Conservation (phyloP, 2,113 vertebrate species). For the Stegastes partitus region DNA sequence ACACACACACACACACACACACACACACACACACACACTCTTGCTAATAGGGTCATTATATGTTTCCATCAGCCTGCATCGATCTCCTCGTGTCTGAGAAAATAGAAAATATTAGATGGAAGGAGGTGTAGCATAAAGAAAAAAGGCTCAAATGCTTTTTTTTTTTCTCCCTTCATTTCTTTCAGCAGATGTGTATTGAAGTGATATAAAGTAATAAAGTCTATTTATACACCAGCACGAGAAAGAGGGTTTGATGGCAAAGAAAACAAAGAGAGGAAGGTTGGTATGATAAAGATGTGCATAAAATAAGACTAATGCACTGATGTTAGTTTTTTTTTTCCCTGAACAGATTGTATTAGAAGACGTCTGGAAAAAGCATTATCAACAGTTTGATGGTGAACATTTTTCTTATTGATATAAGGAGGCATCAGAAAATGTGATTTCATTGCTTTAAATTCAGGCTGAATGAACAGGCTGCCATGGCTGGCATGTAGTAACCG, state of each 20-base stretch:
- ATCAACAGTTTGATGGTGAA: slow-evolving; percentile 16
- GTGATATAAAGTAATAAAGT: neutral
- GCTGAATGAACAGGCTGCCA: slow-evolving; percentile 1
- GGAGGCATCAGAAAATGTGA: slow-evolving; percentile 29
- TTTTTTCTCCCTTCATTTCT: neutral
- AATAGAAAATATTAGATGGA: slow-evolving; percentile 46
- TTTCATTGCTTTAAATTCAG: slow-evolving; percentile 29
- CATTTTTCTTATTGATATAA: slow-evolving; percentile 2
- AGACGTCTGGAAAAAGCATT: slow-evolving; percentile 19
- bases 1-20: neutral
- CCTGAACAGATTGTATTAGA: too few species aligned
- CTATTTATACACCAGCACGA: neutral
- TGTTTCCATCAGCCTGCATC: slow-evolving; percentile 49
- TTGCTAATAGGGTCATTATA: slow-evolving; percentile 43
- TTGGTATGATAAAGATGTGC: neutral
- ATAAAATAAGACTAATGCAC: neutral
- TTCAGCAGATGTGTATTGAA: slow-evolving; percentile 6
- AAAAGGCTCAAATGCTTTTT: neutral
- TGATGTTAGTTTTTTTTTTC: too few species aligned
- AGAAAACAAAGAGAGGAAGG: slow-evolving; percentile 1
- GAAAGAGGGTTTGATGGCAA: neutral
- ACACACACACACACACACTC: slow-evolving; percentile 31
- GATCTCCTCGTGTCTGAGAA: slow-evolving; percentile 44
- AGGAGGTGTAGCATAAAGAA: slow-evolving; percentile 11
- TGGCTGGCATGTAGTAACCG: neutral